A percentile compares a stretch with the other conserved stretches of the same genome.
phyloP scores from a whole-genome alignment of 2,113 vertebrate genomes.

The Pagrus major region DNA sequence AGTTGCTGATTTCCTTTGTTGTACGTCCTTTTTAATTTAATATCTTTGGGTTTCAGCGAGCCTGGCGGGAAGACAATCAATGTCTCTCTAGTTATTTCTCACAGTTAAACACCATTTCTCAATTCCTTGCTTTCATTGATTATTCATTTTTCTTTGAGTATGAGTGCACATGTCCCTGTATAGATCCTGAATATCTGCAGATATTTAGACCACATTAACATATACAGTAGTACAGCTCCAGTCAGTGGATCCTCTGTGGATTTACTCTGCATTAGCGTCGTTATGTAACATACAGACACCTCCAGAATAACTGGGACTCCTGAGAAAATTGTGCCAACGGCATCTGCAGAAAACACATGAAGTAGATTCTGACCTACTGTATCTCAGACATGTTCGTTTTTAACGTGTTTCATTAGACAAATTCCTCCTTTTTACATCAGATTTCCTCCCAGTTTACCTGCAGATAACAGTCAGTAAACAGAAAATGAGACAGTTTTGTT shows the following conservation, averaged over 20 bases:
- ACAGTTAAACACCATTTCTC: no score
- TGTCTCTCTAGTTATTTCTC: no score
- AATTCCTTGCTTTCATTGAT: background rate
- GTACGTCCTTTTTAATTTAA: no score
- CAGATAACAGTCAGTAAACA: background rate
- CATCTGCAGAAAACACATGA: constrained; percentile 13
- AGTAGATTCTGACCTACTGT: constrained; percentile 13
- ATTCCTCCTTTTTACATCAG: background rate
- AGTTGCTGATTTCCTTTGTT: no score
- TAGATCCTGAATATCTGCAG: background rate
- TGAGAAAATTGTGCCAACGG: constrained; percentile 36
- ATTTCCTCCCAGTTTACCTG: background rate
- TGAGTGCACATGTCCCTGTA: background rate
- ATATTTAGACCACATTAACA: constrained; percentile 30
- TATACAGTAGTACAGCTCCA: constrained; percentile 9
- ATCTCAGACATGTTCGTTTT: no score
- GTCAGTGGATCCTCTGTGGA: constrained; percentile 30
- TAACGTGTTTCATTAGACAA: no score
- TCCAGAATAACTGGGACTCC: constrained; percentile 36
- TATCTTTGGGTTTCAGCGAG: no score
- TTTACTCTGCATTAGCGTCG: constrained; percentile 39
- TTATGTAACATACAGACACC: constrained; percentile 41
- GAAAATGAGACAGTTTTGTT: background rate
- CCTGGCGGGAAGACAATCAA: no score
- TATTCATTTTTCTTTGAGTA: background rate